Conservation (phyloP, 1,140 invertebrate genomes). For the Laupala kohalensis region DNA sequence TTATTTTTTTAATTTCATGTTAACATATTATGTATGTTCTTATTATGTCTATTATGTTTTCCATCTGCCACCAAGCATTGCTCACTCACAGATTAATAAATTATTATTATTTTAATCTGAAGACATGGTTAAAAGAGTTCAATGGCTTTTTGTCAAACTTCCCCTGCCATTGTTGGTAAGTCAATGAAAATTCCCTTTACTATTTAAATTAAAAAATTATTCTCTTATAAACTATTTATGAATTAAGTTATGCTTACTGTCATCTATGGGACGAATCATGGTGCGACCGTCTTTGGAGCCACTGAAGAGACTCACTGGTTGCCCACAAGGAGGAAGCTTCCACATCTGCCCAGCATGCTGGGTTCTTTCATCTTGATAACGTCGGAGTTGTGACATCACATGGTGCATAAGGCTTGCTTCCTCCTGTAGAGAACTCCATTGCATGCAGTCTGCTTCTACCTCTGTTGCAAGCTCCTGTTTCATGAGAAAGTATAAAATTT, state of each 20-base stretch:
- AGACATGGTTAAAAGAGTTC: too few species aligned
- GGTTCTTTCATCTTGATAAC: constrained; percentile 41
- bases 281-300: constrained; percentile 35
- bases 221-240: background rate
- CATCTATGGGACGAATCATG: constrained; percentile 49
- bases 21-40: too few species aligned
- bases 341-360: constrained; percentile 46
- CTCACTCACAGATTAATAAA: too few species aligned
- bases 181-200: too few species aligned
- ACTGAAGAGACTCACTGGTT: constrained; percentile 49
- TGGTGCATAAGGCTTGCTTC: constrained; percentile 52
- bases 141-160: too few species aligned
- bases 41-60: too few species aligned
- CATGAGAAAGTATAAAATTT: background rate
- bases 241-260: constrained; percentile 36
- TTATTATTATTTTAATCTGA: too few species aligned
- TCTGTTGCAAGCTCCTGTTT: constrained; percentile 52
- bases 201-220: background rate
- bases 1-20: too few species aligned
- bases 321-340: constrained; percentile 52
- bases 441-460: constrained; percentile 45
- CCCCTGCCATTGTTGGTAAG: too few species aligned
- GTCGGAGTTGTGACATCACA: constrained; percentile 43
- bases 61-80: too few species aligned
- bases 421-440: constrained; percentile 39